phyloP scores from a whole-genome alignment of 2,888 invertebrate genomes.

The Sinelater perroti region DNA sequence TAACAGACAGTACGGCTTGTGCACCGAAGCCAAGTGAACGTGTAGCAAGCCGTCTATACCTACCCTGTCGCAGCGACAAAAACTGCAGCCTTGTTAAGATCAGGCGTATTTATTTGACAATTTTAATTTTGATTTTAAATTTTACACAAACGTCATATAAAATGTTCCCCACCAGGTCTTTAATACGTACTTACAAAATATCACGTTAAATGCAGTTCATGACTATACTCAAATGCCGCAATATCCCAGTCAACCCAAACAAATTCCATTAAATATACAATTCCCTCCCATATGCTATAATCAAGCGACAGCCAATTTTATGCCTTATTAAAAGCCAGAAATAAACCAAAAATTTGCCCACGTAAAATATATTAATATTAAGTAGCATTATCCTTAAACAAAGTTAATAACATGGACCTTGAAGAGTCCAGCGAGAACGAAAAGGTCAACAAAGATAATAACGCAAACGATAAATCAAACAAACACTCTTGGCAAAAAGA shows the following conservation, averaged over 20 bases:
- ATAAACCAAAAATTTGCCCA: background rate
- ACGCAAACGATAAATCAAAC: constrained; percentile 1
- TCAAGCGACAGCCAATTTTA: background rate
- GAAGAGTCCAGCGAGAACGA: background rate
- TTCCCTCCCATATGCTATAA: background rate
- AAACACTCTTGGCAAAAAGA: constrained; percentile 2
- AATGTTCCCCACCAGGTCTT: too few species aligned
- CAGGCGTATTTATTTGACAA: too few species aligned
- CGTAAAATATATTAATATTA: background rate
- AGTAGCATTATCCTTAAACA: background rate
- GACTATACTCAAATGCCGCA: background rate
- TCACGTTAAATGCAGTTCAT: too few species aligned
- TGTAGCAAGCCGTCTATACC: too few species aligned
- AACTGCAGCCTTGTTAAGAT: too few species aligned
- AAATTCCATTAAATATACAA: background rate
- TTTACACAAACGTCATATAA: too few species aligned
- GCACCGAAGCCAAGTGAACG: too few species aligned
- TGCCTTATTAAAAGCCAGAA: background rate
- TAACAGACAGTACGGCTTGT: too few species aligned
- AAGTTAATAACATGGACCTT: background rate
- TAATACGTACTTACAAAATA: too few species aligned
- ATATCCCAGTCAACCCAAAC: background rate
- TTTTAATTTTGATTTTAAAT: too few species aligned
- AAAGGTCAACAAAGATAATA: constrained; percentile 1
- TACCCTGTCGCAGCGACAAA: too few species aligned